Conservation (phyloP, 1,140 invertebrate genomes). For the Ips nitidus region DNA sequence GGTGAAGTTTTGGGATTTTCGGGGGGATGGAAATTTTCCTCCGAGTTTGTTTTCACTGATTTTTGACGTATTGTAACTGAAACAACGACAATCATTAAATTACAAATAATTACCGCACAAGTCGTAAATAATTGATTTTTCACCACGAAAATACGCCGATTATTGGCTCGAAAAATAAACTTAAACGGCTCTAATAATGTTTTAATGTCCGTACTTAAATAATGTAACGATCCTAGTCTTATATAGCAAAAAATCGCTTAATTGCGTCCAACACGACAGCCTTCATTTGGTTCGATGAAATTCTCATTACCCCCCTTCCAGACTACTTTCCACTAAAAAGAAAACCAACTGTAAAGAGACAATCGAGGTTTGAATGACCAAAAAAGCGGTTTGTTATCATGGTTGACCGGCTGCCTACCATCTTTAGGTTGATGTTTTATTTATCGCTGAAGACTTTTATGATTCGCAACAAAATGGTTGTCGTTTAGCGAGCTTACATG, state of each 20-base stretch:
- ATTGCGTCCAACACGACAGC: constrained; percentile 20
- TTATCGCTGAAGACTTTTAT: constrained; percentile 45
- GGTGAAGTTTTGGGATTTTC: not conserved
- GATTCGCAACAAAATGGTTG: constrained; percentile 44
- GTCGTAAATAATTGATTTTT: constrained; percentile 16
- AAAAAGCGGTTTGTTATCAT: constrained; percentile 40
- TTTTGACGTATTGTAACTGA: not conserved
- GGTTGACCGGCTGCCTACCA: constrained; percentile 38
- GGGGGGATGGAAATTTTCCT: too few species aligned
- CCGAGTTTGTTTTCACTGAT: too few species aligned
- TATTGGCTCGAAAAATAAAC: constrained; percentile 15
- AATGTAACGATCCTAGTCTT: constrained; percentile 20
- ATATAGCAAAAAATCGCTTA: constrained; percentile 18
- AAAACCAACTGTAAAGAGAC: too few species aligned
- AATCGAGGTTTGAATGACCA: too few species aligned
- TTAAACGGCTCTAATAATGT: constrained; percentile 29
- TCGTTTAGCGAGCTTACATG: constrained; percentile 14
- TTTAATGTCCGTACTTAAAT: constrained; percentile 29
- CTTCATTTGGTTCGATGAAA: constrained; percentile 3
- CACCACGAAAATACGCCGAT: not conserved
- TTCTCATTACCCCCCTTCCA: not conserved
- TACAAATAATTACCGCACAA: constrained; percentile 13
- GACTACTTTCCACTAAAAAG: not conserved
- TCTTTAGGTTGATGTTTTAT: constrained; percentile 44
- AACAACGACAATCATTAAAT: constrained; percentile 6